Percentiles rank a stretch among this genome's conserved stretches.
phyloP scores from a whole-genome alignment of 2,797 vertebrate species.

The Forpus xanthops region DNA sequence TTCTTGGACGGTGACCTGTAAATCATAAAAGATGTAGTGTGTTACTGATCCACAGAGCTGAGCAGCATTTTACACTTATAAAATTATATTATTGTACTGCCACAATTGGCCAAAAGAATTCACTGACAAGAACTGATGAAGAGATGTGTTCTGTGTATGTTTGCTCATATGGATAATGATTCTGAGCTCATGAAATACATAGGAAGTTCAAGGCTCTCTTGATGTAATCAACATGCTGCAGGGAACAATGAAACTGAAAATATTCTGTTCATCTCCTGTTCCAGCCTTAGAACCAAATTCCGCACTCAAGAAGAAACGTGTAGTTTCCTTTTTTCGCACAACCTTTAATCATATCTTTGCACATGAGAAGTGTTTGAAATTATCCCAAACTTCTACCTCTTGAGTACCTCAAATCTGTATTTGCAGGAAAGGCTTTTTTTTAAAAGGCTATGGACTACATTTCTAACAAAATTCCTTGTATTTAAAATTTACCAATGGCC shows the following conservation, averaged over 20 bases:
- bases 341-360: background rate
- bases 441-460: background rate
- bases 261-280: background rate
- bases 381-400: background rate
- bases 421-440: background rate
- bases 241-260: background rate
- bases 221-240: background rate
- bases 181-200: background rate
- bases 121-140: background rate
- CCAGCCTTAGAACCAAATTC: background rate
- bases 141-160: background rate
- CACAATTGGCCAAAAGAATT: background rate
- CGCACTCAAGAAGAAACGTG: background rate
- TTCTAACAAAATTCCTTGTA: background rate
- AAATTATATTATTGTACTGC: background rate
- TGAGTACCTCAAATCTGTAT: background rate
- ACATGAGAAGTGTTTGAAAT: background rate
- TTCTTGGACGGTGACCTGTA: background rate
- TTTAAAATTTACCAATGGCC: background rate
- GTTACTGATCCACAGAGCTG: background rate
- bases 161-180: background rate
- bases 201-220: background rate
- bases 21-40: rapidly evolving
- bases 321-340: background rate
- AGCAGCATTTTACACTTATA: background rate